A percentile compares a stretch with the other conserved stretches of the same genome.
phyloP scores from a whole-genome alignment of 1,140 invertebrate genomes.

The Neotoxoptera formosana region DNA sequence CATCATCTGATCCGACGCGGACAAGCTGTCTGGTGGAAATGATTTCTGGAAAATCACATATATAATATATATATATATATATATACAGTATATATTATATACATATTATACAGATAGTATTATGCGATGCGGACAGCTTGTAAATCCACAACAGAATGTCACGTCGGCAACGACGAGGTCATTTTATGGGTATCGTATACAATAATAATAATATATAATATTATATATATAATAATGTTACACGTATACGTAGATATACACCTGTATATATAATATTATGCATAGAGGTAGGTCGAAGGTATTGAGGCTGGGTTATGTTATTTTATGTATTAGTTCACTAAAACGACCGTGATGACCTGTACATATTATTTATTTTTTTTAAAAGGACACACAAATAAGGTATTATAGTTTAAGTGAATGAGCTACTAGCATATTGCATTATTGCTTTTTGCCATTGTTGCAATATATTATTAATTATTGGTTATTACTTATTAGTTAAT shows the following conservation, averaged over 20 bases:
- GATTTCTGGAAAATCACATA: slow-evolving; percentile 30
- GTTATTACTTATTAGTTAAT: too few relatives aligned
- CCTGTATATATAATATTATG: neutral
- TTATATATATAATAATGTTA: neutral
- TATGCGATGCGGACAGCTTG: neutral
- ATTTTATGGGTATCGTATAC: neutral
- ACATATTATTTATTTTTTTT: neutral
- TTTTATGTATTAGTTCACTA: neutral
- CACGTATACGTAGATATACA: neutral
- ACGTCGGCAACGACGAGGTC: slow-evolving; percentile 17
- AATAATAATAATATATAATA: neutral
- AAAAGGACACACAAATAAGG: neutral
- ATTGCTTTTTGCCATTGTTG: too few relatives aligned
- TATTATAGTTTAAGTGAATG: too few relatives aligned
- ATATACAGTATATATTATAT: too few relatives aligned
- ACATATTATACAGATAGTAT: neutral
- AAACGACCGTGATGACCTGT: neutral
- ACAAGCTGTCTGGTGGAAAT: slow-evolving; percentile 39
- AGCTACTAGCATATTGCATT: too few relatives aligned
- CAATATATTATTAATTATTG: too few relatives aligned
- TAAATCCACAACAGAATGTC: slow-evolving; percentile 32
- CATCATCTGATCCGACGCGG: neutral
- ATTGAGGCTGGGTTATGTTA: neutral
- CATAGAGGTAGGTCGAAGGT: neutral
- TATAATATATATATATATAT: too few relatives aligned